Evolutionary conservation across 1,140 invertebrate species (phyloP).

Genomic region (Bradynema listronoti): DNA sequence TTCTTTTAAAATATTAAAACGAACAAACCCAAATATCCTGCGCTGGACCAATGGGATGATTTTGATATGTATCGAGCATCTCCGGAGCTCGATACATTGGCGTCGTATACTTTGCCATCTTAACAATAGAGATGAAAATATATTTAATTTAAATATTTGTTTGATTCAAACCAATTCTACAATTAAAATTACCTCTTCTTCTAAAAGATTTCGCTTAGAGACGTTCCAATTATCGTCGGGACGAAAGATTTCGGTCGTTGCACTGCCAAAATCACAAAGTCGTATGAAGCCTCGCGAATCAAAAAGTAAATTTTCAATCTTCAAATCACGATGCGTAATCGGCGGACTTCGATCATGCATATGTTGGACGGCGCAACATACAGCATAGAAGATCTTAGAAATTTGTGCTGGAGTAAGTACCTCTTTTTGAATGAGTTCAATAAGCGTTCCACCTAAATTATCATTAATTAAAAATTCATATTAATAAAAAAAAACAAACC

Average conservation of each 20-base stretch:
- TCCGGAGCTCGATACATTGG: conserved; percentile 76
- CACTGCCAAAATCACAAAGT: conserved; percentile 96
- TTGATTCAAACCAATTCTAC: conserved; percentile 10
- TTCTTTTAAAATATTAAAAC: neutral
- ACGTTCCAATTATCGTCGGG: conserved; percentile 84
- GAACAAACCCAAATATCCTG: conserved; percentile 77
- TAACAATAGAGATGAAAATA: conserved; percentile 6
- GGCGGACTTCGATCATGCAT: conserved; percentile 83
- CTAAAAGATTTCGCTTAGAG: conserved; percentile 78
- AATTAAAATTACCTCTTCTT: conserved; percentile 74
- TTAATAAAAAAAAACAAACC: conserved; percentile 18
- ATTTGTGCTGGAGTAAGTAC: conserved; percentile 60
- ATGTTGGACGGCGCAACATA: conserved; percentile 77
- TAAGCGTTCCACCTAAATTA: conserved; percentile 42
- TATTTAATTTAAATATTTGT: neutral
- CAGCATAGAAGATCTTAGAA: conserved; percentile 83
- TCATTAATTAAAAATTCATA: conserved; percentile 12
- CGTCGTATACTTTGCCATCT: conserved; percentile 65
- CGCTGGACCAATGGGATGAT: conserved; percentile 76
- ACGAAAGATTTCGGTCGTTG: conserved; percentile 73
- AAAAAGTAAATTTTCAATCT: conserved; percentile 73
- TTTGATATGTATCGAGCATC: conserved; percentile 95
- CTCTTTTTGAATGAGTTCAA: conserved; percentile 38
- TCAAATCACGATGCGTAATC: conserved; percentile 85
- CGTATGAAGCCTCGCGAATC: conserved; percentile 77